Evolutionary conservation across 2,113 vertebrate species (phyloP), one percentile per base, ranked within the genome.

Genomic region (Pedetes capensis): DNA sequence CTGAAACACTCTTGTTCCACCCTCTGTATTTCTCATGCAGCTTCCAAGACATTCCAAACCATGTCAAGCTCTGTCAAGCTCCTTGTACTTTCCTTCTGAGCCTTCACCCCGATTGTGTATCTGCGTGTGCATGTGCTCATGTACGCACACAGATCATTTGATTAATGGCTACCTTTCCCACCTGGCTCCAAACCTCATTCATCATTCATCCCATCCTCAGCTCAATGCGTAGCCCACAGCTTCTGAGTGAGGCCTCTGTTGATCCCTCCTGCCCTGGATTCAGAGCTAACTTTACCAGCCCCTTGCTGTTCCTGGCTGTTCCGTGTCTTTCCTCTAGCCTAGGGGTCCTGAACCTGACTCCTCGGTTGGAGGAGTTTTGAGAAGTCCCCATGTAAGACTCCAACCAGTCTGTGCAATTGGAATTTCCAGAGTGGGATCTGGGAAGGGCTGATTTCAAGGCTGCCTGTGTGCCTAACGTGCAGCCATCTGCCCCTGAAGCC

Each of bases 21-120:
- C 29, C 37, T 91, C 71, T 91, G 37, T 5, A 78, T 83, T 14
- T 51, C 44, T 75, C 14, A 47, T 44, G 53, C 25, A 42, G 20
- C 37, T 63, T 74, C 75, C 49, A 49, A 22, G 69, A 47, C 6
- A 16, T 90, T 91, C 68, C 37, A 37, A 75, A 57, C 1, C 44
- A 57, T 23, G 39, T 37, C 37, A 89, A 80, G 79, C 71, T 59
- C 49, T 25, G n/a, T 44, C 12, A 66, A 64, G 8, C 23, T 53
- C 17, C 37, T 63, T 53, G n/a, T 34, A 79, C 37, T 72, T 87
- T 84, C 83, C 63, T 72, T 79, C 55, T 82, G 49, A 66, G 51
- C 23, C 55, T 71, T 49, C 8, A 37, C 2, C 1, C 12, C 51
- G 4, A 75, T 75, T 78, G 53, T 55, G 53, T 55, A 6, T 74